A percentile compares a stretch with the other conserved stretches of the same genome.
phyloP scores from a whole-genome alignment of 2,113 vertebrate species.

The Notothenia rossii region DNA sequence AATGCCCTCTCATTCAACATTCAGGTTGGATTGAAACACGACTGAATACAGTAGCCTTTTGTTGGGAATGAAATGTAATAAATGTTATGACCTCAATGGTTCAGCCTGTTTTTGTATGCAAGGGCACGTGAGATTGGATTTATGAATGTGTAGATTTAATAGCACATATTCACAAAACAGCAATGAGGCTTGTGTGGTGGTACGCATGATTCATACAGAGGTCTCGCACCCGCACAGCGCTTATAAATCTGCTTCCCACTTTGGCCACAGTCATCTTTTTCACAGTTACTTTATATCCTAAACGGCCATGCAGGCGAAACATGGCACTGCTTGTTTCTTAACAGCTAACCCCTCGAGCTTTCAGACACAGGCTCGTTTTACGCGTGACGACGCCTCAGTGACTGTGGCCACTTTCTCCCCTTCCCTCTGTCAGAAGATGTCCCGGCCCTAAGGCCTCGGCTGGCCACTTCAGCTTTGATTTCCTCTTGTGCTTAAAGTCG shows the following conservation, averaged over 20 bases:
- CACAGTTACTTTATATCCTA: slow-evolving; percentile 77
- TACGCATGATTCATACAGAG: slow-evolving; percentile 64
- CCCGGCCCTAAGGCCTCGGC: slow-evolving; percentile 27
- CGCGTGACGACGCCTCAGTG: slow-evolving; percentile 44
- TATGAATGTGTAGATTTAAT: slow-evolving; percentile 44
- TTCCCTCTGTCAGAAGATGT: slow-evolving; percentile 6
- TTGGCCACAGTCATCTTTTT: slow-evolving; percentile 73
- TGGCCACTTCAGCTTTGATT: slow-evolving; percentile 62
- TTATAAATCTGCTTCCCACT: slow-evolving; percentile 75
- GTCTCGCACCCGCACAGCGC: slow-evolving; percentile 54
- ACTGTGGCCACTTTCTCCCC: slow-evolving; percentile 30
- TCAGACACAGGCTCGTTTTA: slow-evolving; percentile 62
- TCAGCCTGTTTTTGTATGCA: slow-evolving; percentile 28
- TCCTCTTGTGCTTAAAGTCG: slow-evolving; percentile 48
- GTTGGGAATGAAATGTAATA: slow-evolving; percentile 46
- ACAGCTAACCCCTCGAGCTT: slow-evolving; percentile 58
- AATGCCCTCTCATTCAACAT: slow-evolving; percentile 41
- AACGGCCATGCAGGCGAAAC: slow-evolving; percentile 71
- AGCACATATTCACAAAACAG: slow-evolving; percentile 36
- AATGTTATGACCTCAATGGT: slow-evolving; percentile 31
- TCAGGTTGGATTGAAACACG: slow-evolving; percentile 41
- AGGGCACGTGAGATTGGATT: slow-evolving; percentile 9
- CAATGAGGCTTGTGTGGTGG: slow-evolving; percentile 46
- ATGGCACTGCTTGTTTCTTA: slow-evolving; percentile 76
- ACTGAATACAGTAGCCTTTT: slow-evolving; percentile 62